Evolutionary conservation across 2,888 invertebrate genomes (phyloP), one percentile per base, ranked within the genome.

Genomic region (Epirrhoe alternata): DNA sequence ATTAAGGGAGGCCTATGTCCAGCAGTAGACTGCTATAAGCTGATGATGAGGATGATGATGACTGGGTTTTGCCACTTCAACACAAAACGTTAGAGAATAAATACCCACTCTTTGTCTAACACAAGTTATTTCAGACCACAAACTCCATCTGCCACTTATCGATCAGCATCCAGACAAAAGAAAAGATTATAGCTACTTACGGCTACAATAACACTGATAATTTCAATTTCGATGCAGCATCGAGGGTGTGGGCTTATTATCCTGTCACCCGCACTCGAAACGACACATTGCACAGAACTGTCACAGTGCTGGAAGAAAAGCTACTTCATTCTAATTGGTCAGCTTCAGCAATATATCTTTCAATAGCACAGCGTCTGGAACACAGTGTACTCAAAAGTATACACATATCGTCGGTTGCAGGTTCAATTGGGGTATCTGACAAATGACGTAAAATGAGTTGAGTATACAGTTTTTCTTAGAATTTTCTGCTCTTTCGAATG

Each of bases 241-340:
- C 30, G 80, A 82, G 90, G 92, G 92, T 86, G 91, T 89, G 82
- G 86, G 87, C 85, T 81, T 84, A 92, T 92, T 92, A 90, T 88
- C 77, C 90, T 90, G 92, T 92, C 92, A 91, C 75, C 80, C 69
- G 79, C 92, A 92, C 86, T 86, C 86, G 81, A 82, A 81, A 81
- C 79, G 83, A 84, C 84, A 76, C 77, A 74, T 77, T 80, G 80
- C 79, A 80, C 75, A 75, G 74, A 72, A 80, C 76, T 56, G 47
- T 8, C 12, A 53, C 50, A 63, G 67, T 24, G 31, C 0, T 33
- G 17, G 6, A 0, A 49, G 12, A 42, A 57, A 3, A 61, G 56
- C 66, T 66, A 35, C n/a, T 30, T 38, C 38, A 56, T 33, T 58
- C 24, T 24, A 16, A 42, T 7, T 24, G 3, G 24, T 2, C 24